Percentiles rank a stretch among this genome's conserved stretches.
Evolutionary conservation across 2,113 vertebrate genomes (phyloP).

Genomic region (Tamias sibiricus): DNA sequence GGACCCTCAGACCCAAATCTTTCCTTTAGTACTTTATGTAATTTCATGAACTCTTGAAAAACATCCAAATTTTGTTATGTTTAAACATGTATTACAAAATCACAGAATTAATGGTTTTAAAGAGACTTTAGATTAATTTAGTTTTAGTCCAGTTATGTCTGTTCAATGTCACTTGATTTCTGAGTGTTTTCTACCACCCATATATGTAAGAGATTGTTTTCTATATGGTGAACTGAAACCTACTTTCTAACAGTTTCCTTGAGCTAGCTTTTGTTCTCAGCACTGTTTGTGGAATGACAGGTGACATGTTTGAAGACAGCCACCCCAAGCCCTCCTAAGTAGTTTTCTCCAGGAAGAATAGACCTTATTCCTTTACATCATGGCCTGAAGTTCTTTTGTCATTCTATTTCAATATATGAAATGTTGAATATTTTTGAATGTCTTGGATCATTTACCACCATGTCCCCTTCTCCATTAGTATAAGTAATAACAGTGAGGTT

Average conservation of each 20-base stretch:
- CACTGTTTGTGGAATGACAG: background rate
- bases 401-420: background rate
- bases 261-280: background rate
- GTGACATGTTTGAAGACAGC: background rate
- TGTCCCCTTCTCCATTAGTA: background rate
- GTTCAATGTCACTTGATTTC: background rate
- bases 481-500: background rate
- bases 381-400: slow-evolving; percentile 16
- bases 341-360: slow-evolving; percentile 49
- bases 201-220: background rate
- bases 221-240: background rate
- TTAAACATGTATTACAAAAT: background rate
- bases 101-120: background rate
- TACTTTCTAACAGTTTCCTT: background rate
- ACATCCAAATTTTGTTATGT: background rate
- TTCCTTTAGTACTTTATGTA: background rate
- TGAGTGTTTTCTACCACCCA: background rate
- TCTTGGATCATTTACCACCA: background rate
- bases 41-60: slow-evolving; percentile 16
- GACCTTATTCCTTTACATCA: background rate
- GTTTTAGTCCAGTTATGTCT: background rate
- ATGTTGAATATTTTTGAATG: background rate
- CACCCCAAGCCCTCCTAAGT: background rate
- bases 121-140: background rate
- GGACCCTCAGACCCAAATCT: background rate